These are phyloP conservation scores for Antechinus flavipes DNA, from an alignment of 2,113 vertebrate genomes.

Conservation along the genomic window DNA sequence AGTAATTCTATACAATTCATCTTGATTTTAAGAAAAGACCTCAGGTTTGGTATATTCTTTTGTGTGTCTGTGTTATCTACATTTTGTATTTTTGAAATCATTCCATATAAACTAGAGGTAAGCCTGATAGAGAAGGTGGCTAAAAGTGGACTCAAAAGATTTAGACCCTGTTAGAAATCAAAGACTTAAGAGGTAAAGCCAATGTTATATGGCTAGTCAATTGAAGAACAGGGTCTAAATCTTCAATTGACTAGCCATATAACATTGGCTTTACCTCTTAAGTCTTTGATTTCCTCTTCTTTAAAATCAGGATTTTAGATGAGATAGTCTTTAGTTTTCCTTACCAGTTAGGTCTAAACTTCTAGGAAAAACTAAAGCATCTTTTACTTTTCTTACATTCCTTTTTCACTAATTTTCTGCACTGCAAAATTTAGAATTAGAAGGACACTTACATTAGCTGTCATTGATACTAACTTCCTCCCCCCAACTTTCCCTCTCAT, in stretches of 20 bases:
- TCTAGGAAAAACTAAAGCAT: neutral
- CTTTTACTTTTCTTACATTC: neutral
- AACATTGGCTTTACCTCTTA: neutral
- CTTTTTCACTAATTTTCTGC: neutral
- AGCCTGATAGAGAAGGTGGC: neutral
- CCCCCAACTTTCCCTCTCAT: neutral
- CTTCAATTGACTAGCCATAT: neutral
- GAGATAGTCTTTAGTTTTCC: neutral
- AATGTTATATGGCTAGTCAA: no score
- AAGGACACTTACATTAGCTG: neutral
- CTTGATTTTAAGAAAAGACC: neutral
- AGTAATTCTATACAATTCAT: neutral
- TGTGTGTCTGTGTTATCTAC: neutral
- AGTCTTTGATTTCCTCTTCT: neutral
- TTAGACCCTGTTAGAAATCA: neutral
- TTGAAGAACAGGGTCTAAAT: no score
- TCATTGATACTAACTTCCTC: neutral
- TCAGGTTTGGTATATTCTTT: neutral
- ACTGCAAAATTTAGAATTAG: neutral
- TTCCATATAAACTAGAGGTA: neutral
- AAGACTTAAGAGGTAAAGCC: no score
- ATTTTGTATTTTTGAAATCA: neutral
- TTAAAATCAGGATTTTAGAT: neutral
- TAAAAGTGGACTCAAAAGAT: neutral
- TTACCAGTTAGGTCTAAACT: neutral